Evolutionary conservation across 2,797 vertebrate genomes (phyloP).

Genomic region (Fringilla coelebs): DNA sequence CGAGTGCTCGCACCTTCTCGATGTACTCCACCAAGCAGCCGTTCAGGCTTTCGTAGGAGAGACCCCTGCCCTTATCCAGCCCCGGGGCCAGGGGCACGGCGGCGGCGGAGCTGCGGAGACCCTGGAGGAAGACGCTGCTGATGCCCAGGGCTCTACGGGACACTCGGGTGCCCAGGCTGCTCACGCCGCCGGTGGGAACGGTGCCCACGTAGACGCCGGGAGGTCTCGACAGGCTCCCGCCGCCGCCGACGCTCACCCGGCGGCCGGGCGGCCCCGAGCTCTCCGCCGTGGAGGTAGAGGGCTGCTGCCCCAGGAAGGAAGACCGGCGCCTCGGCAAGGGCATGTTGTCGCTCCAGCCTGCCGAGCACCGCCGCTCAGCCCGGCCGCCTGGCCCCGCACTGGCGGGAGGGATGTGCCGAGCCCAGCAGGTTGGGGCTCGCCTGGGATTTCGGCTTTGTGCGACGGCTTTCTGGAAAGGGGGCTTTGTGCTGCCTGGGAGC

Average conservation of each 20-base stretch:
- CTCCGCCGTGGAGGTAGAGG: constrained; percentile 66
- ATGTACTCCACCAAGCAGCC: constrained; percentile 88
- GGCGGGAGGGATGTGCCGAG: constrained; percentile 62
- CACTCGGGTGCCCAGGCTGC: constrained; percentile 83
- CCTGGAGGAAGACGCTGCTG: constrained; percentile 92
- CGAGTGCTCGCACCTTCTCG: constrained; percentile 88
- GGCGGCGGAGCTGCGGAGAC: constrained; percentile 82
- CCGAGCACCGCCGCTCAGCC: constrained; percentile 42
- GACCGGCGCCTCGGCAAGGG: constrained; percentile 86
- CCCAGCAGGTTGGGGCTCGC: constrained; percentile 52
- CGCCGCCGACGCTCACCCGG: constrained; percentile 54
- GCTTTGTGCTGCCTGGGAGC: constrained; percentile 72
- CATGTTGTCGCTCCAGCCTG: constrained; percentile 71
- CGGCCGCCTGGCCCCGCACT: constrained; percentile 29
- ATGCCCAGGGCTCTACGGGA: constrained; percentile 90
- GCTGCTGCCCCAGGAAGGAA: constrained; percentile 83
- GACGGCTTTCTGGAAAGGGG: constrained; percentile 83
- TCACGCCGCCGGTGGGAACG: constrained; percentile 66
- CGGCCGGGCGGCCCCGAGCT: constrained; percentile 55
- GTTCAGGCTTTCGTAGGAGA: constrained; percentile 78
- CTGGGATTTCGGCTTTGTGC: constrained; percentile 59
- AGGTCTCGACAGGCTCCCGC: constrained; percentile 19
- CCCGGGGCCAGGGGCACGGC: constrained; percentile 69
- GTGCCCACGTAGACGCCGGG: constrained; percentile 79
- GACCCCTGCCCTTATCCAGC: constrained; percentile 62